Base-by-base conservation (phyloP, 2,113 vertebrate genomes). In the Bucco capensis region DNA sequence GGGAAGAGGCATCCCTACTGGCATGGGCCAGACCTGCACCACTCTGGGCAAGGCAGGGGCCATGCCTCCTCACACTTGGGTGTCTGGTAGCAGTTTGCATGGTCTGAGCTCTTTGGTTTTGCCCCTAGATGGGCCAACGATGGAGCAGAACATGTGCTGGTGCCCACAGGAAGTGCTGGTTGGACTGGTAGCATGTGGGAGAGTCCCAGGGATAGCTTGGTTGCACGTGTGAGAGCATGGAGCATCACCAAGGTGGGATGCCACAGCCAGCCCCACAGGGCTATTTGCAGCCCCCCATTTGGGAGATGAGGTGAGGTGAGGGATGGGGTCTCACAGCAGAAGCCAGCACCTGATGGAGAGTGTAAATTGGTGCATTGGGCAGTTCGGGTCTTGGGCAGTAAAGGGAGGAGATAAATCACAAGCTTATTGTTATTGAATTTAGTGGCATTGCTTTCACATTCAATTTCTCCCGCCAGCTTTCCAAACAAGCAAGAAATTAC, bases 361-460 rank as follows among this genome's bases (percentile, higher is more conserved):
- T 0, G 2, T 42, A 67, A 46, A 38, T 78, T 1, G 16, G 70
- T 3, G 3, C 81, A 24, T 70, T 44, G 56, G 89, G 81, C 30
- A 3, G 73, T 44, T 86, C 19, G 31, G 67, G 93, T 94, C 95
- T 97, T 31, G n/a, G 88, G 79, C 56, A 33, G 88, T 76, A 88
- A 94, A 93, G 57, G 76, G 74, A 53, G 57, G 88, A 94, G 27
- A 96, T 97, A 96, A 96, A 95, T 97, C 94, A 95, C 6, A 1
- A 84, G 93, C 76, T 96, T 96, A 93, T 95, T 96, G 95, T 93
- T 94, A 94, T 96, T 96, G 96, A 96, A 97, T 94, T 96, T 95
- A 94, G 93, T 65, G 37, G 88, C 95, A 91, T 96, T 58, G 17
- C 82, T 92, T 96, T 95, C 95, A 95, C 95, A 76, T 89, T 82